Percentiles rank a stretch among this genome's conserved stretches.
phyloP scores from a whole-genome alignment of 2,113 vertebrate species.

The Isichthys henryi region DNA sequence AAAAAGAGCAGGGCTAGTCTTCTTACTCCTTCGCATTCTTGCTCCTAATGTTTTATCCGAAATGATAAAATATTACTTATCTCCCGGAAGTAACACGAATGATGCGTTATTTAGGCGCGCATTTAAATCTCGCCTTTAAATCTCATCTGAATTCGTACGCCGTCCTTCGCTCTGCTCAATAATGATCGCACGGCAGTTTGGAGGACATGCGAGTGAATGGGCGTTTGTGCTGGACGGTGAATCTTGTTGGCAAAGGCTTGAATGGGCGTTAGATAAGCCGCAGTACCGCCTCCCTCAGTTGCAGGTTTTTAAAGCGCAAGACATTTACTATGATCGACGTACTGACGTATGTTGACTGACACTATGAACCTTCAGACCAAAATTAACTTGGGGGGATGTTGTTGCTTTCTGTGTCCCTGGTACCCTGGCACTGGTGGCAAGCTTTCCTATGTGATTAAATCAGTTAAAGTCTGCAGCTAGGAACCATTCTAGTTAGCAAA shows the following conservation, averaged over 20 bases:
- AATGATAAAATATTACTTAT: neutral
- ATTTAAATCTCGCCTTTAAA: neutral
- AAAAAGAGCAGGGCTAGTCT: neutral
- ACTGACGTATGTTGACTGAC: neutral
- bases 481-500: neutral
- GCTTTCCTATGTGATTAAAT: neutral
- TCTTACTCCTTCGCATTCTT: too few species aligned
- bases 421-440: neutral
- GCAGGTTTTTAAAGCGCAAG: neutral
- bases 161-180: neutral
- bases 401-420: neutral
- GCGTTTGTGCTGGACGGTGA: neutral
- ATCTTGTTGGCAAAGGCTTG: neutral
- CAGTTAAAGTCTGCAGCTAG: neutral
- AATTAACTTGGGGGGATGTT: neutral
- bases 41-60: neutral
- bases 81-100: neutral
- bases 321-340: neutral
- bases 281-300: neutral
- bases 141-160: neutral
- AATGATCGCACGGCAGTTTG: neutral
- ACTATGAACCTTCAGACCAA: neutral
- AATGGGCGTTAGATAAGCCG: neutral
- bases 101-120: neutral
- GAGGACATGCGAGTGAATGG: neutral